phyloP scores from a whole-genome alignment of 2,797 vertebrate species.

The Microctenopoma stevenorrisi region DNA sequence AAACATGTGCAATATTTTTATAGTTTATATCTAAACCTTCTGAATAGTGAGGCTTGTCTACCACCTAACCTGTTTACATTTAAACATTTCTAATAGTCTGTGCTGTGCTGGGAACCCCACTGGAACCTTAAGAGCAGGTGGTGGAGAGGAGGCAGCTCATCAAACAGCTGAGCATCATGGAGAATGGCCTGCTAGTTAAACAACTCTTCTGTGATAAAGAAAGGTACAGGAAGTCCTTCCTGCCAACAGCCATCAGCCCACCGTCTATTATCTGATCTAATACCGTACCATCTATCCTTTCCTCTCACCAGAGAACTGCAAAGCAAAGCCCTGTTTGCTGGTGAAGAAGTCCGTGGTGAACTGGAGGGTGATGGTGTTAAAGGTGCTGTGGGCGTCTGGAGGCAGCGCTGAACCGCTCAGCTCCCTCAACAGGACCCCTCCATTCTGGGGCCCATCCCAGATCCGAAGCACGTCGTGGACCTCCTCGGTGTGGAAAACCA shows the following conservation, averaged over 20 bases:
- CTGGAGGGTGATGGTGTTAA: constrained; percentile 92
- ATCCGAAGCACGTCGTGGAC: constrained; percentile 94
- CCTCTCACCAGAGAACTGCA: constrained; percentile 93
- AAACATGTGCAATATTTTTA: not conserved
- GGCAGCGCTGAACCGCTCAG: constrained; percentile 90
- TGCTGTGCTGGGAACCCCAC: too few relatives aligned
- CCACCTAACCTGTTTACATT: not conserved
- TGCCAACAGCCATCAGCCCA: too few relatives aligned
- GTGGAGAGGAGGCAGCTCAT: too few relatives aligned
- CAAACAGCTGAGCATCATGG: too few relatives aligned
- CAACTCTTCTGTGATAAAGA: too few relatives aligned
- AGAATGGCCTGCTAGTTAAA: too few relatives aligned
- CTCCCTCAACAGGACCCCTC: constrained; percentile 93
- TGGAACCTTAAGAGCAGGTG: too few relatives aligned
- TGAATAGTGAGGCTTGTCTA: not conserved
- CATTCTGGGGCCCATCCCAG: constrained; percentile 97
- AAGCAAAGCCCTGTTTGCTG: constrained; percentile 97
- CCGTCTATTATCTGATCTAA: too few relatives aligned
- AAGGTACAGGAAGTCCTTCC: too few relatives aligned
- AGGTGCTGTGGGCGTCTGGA: constrained; percentile 93
- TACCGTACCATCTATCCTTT: too few relatives aligned
- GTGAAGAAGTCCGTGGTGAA: constrained; percentile 99
- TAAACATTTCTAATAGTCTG: too few relatives aligned
- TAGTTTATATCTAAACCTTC: constrained; percentile 6
- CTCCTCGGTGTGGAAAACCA: constrained; percentile 98